Evolutionary conservation across 2,113 vertebrate species (phyloP).

Genomic region (Gopherus evgoodei): DNA sequence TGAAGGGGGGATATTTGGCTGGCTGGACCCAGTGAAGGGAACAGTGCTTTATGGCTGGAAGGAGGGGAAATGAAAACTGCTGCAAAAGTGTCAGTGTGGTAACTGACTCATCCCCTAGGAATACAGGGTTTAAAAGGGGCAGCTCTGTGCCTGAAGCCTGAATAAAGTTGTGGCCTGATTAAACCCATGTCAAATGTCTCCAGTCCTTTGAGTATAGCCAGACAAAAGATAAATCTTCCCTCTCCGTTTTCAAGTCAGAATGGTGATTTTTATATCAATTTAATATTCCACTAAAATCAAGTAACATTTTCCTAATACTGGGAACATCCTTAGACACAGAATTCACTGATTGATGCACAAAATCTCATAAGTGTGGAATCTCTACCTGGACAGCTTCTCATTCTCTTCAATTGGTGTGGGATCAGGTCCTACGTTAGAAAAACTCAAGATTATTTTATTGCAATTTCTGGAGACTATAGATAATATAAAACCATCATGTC

Average conservation of each 20-base stretch:
- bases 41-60: too few species aligned
- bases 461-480: neutral
- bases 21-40: too few species aligned
- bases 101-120: too few species aligned
- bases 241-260: neutral
- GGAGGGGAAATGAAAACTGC: too few species aligned
- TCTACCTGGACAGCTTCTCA: slow-evolving; percentile 21
- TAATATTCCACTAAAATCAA: neutral
- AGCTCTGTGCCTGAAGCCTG: too few species aligned
- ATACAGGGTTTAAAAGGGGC: too few species aligned
- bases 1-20: too few species aligned
- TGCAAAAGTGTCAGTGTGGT: too few species aligned
- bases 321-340: slow-evolving; percentile 7
- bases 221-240: neutral
- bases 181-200: too few species aligned
- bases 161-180: too few species aligned
- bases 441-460: neutral
- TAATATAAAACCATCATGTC: neutral
- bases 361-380: neutral
- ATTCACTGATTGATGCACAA: neutral
- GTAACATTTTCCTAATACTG: neutral
- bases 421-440: neutral
- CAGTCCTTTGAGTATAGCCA: too few species aligned
- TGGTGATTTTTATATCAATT: neutral
- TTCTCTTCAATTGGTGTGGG: neutral